phyloP scores from a whole-genome alignment of 2,888 invertebrate species.

The Antheraea yamamai region DNA sequence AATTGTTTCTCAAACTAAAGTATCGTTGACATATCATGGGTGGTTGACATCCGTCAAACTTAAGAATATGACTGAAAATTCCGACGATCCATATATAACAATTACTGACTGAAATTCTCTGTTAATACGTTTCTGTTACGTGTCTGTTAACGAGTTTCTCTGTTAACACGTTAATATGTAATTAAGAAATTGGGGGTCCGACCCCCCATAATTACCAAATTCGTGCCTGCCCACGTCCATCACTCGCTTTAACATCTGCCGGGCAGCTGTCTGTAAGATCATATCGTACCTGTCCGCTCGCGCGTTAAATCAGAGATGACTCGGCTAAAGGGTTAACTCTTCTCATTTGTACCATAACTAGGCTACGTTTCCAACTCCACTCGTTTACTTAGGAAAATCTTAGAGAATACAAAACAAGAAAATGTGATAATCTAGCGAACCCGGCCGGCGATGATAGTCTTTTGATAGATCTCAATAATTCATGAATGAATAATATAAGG shows the following conservation, averaged over 20 bases:
- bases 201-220: constrained; percentile 2
- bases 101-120: neutral
- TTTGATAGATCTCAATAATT: too few relatives aligned
- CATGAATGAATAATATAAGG: too few relatives aligned
- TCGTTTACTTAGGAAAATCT: neutral
- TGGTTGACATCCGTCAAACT: neutral
- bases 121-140: neutral
- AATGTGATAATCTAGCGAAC: too few relatives aligned
- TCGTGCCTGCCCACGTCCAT: constrained; percentile 31
- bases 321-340: constrained; percentile 58
- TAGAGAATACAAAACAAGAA: neutral
- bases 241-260: constrained; percentile 63
- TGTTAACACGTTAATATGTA: neutral
- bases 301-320: constrained; percentile 55
- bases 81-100: neutral
- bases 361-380: neutral
- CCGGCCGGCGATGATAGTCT: too few relatives aligned
- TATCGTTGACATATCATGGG: neutral
- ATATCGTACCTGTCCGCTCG: constrained; percentile 70
- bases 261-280: constrained; percentile 69
- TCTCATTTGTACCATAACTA: constrained; percentile 24
- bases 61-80: neutral
- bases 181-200: neutral
- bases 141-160: neutral
- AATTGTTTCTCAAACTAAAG: neutral